Percentiles rank a stretch among this genome's conserved stretches.
phyloP scores from a whole-genome alignment of 2,888 invertebrate species.

The Pinctada fucata region DNA sequence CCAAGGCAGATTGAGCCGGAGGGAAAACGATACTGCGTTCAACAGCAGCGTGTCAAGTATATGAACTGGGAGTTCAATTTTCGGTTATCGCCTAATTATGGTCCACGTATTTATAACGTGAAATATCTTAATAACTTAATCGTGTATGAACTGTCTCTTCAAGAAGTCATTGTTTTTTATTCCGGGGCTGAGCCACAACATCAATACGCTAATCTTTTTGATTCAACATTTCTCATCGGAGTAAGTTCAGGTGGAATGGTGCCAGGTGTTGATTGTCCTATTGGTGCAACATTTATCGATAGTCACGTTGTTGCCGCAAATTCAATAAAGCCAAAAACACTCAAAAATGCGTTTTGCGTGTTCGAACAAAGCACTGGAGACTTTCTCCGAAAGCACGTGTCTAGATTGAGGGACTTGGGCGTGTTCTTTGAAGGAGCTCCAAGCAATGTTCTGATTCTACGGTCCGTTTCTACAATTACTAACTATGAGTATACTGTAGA shows the following conservation, averaged over 20 bases:
- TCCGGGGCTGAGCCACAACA: constrained; percentile 55
- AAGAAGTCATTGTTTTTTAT: constrained; percentile 68
- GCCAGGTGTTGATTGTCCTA: constrained; percentile 70
- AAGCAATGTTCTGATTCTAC: constrained; percentile 58
- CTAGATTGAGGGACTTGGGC: constrained; percentile 30
- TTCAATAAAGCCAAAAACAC: constrained; percentile 25
- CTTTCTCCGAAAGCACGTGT: constrained; percentile 65
- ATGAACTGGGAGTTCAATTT: constrained; percentile 70
- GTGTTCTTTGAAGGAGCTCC: constrained; percentile 62
- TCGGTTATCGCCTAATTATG: constrained; percentile 60
- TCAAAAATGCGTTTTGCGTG: constrained; percentile 59
- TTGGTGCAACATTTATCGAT: constrained; percentile 56
- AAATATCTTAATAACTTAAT: constrained; percentile 62
- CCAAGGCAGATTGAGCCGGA: constrained; percentile 63
- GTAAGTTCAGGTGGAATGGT: constrained; percentile 51
- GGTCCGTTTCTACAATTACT: constrained; percentile 59
- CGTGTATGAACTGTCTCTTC: constrained; percentile 68
- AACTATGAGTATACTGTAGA: constrained; percentile 72
- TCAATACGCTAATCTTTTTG: constrained; percentile 56
- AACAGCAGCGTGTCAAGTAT: constrained; percentile 60
- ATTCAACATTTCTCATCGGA: constrained; percentile 61
- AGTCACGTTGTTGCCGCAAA: constrained; percentile 44
- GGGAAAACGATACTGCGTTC: constrained; percentile 66
- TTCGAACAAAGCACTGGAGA: constrained; percentile 67
- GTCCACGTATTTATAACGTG: constrained; percentile 64